Percentiles rank a stretch among this genome's conserved stretches.
Evolutionary conservation across 2,888 invertebrate genomes (phyloP).

Genomic region (Saturnia japonica): DNA sequence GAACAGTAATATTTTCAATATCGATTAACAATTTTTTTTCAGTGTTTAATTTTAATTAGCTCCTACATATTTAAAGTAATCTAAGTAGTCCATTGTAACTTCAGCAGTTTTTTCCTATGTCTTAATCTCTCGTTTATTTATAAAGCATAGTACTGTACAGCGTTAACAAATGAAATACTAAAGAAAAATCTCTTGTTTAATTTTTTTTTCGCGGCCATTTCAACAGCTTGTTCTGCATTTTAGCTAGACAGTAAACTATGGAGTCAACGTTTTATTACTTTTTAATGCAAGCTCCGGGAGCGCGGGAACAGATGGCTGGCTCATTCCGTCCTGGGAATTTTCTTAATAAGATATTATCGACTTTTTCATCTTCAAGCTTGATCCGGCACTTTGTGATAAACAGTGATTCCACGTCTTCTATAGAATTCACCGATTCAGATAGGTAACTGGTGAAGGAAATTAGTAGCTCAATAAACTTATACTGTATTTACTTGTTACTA

Average conservation of each 20-base stretch:
- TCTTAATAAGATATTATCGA: conserved; percentile 13
- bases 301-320: background rate
- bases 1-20: too few species aligned
- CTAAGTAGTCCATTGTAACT: too few species aligned
- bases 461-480: too few species aligned
- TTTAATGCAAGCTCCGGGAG: conserved; percentile 25
- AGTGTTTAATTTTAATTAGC: too few species aligned
- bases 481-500: background rate
- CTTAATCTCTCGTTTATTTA: too few species aligned
- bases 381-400: background rate
- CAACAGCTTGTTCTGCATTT: conserved; percentile 32
- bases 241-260: conserved; percentile 26
- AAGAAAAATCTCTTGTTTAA: conserved; percentile 16
- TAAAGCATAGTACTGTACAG: too few species aligned
- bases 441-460: too few species aligned
- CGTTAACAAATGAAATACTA: background rate
- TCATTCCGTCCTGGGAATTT: conserved; percentile 12
- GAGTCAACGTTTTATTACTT: conserved; percentile 29
- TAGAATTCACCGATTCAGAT: background rate
- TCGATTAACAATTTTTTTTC: too few species aligned
- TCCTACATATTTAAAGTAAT: too few species aligned
- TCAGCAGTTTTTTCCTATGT: too few species aligned
- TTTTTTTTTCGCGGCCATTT: conserved; percentile 20
- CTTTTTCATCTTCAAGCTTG: conserved; percentile 11
- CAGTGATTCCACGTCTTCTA: background rate